These are phyloP conservation scores for Merops nubicus DNA, from an alignment of 2,113 vertebrate genomes.

Conservation along the genomic window DNA sequence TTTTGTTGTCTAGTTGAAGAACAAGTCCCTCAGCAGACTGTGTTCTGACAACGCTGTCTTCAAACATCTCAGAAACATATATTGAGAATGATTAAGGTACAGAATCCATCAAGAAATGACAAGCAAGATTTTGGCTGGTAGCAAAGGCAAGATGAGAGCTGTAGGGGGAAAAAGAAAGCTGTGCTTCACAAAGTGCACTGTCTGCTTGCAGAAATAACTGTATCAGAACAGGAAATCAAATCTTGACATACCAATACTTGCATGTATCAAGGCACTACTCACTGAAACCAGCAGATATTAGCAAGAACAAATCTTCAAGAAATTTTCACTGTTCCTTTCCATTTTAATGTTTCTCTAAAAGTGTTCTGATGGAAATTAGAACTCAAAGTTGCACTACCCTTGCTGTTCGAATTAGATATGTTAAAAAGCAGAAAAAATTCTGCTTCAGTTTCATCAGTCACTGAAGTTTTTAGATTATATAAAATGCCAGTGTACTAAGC, in stretches of 20 bases:
- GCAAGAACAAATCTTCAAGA: neutral
- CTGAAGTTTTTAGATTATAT: neutral
- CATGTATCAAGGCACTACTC: neutral
- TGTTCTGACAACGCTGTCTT: neutral
- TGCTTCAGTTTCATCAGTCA: neutral
- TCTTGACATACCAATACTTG: neutral
- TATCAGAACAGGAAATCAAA: neutral
- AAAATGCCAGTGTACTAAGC: neutral
- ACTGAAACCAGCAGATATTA: neutral
- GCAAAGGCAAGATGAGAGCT: slow-evolving; percentile 5
- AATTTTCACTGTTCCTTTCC: neutral
- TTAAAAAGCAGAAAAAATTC: neutral
- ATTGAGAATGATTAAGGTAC: neutral
- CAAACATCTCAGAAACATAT: neutral
- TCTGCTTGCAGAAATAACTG: neutral
- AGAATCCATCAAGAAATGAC: slow-evolving; percentile 22
- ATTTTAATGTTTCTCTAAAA: neutral
- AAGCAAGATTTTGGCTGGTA: slow-evolving; percentile 3
- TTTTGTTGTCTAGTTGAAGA: neutral
- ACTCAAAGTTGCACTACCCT: neutral
- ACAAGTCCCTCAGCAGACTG: neutral
- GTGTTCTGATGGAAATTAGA: neutral
- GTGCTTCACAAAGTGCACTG: neutral
- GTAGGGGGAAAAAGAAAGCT: neutral
- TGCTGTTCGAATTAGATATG: neutral